phyloP scores from a whole-genome alignment of 2,888 invertebrate genomes.

The Chesias legatella region DNA sequence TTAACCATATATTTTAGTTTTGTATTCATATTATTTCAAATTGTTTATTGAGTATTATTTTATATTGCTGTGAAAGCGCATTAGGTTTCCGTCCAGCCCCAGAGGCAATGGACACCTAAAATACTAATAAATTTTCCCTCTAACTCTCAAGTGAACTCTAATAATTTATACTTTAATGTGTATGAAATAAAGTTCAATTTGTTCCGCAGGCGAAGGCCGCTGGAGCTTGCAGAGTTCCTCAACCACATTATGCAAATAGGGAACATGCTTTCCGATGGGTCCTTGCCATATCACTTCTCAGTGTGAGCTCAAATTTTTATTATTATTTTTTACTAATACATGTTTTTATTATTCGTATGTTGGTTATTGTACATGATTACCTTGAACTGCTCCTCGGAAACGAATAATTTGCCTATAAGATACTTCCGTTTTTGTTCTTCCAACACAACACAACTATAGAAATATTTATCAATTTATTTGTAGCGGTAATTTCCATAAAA shows the following conservation, averaged over 20 bases:
- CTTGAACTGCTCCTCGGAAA: not conserved
- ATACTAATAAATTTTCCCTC: too few species aligned
- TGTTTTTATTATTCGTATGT: slow-evolving; percentile 33
- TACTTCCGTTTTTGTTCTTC: too few species aligned
- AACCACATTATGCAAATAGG: slow-evolving; percentile 73
- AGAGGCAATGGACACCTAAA: too few species aligned
- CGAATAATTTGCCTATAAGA: not conserved
- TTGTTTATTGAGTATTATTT: slow-evolving; percentile 4
- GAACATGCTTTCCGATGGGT: slow-evolving; percentile 63
- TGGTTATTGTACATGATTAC: slow-evolving; percentile 33
- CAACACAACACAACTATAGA: too few species aligned
- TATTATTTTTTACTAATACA: slow-evolving; percentile 48
- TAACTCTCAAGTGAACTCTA: slow-evolving; percentile 3
- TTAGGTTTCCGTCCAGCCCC: not conserved
- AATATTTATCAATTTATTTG: too few species aligned
- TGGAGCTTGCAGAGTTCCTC: slow-evolving; percentile 77
- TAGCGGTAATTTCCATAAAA: too few species aligned
- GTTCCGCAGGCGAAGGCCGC: slow-evolving; percentile 78
- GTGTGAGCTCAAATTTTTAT: slow-evolving; percentile 69
- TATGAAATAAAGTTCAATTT: slow-evolving; percentile 47
- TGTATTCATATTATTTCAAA: slow-evolving; percentile 2
- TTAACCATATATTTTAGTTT: slow-evolving; percentile 4
- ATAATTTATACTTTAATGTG: slow-evolving; percentile 18
- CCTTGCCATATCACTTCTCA: slow-evolving; percentile 80
- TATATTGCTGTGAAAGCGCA: slow-evolving; percentile 13